A percentile compares a stretch with the other conserved stretches of the same genome.
Evolutionary conservation across 2,113 vertebrate genomes (phyloP).

Genomic region (Chloroceryle aenea): DNA sequence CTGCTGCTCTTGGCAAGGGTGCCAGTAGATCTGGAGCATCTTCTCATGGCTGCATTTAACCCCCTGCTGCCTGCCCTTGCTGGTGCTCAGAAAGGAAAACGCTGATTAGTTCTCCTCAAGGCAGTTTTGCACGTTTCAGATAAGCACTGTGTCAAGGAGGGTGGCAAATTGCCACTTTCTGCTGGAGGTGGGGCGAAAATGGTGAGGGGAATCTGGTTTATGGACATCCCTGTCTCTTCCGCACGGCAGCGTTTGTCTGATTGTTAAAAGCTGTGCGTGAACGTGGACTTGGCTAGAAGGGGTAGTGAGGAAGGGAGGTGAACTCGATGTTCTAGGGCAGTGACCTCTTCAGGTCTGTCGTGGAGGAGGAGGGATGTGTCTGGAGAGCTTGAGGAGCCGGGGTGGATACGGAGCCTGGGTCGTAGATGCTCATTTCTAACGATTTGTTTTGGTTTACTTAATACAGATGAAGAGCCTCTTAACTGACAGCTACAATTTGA

Average conservation of each 20-base stretch:
- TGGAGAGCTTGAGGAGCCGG: accelerated
- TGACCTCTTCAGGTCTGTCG: neutral
- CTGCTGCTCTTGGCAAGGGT: neutral
- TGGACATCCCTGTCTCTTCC: neutral
- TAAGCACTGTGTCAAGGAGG: too few relatives aligned
- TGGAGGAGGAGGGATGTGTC: neutral
- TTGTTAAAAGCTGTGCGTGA: too few relatives aligned
- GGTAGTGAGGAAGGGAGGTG: neutral
- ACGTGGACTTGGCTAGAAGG: accelerated
- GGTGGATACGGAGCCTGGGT: neutral
- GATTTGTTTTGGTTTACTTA: neutral
- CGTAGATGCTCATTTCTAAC: neutral
- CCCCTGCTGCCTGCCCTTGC: too few relatives aligned
- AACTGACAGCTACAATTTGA: neutral
- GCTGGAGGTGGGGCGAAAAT: neutral
- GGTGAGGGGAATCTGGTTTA: neutral
- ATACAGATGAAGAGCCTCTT: neutral
- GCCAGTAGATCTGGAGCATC: neutral
- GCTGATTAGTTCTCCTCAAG: neutral
- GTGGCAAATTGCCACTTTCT: neutral
- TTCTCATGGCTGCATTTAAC: neutral
- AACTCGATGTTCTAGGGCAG: neutral
- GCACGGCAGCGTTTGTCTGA: neutral
- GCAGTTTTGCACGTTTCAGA: neutral
- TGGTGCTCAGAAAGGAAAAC: neutral